Percentiles rank a stretch among this genome's conserved stretches.
phyloP scores from a whole-genome alignment of 2,888 invertebrate genomes.

The Agriopis leucophaearia region DNA sequence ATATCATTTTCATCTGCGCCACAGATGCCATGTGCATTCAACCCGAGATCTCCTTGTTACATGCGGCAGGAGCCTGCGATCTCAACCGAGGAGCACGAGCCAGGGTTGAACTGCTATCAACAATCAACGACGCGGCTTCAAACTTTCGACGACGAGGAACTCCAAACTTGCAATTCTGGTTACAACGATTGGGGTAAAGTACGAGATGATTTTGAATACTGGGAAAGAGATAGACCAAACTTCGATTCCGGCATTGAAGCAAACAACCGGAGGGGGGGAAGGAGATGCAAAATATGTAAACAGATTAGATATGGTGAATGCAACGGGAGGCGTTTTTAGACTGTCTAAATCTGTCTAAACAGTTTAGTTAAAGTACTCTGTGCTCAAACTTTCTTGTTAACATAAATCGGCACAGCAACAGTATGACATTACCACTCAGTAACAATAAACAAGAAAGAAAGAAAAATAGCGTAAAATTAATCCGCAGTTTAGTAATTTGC shows the following conservation, averaged over 20 bases:
- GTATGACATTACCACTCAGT: too few species aligned
- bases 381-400: neutral
- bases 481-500: neutral
- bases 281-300: conserved; percentile 4
- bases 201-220: neutral
- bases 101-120: conserved; percentile 6
- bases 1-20: neutral
- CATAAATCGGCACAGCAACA: neutral
- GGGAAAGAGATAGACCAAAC: conserved; percentile 5
- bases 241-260: neutral
- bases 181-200: conserved; percentile 8
- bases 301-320: neutral
- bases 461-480: too few species aligned
- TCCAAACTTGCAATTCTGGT: conserved; percentile 10
- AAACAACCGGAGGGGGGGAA: neutral
- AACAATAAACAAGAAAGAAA: too few species aligned
- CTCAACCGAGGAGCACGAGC: conserved; percentile 18
- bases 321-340: neutral
- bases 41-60: conserved; percentile 14
- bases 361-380: neutral
- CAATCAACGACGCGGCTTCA: conserved; percentile 24
- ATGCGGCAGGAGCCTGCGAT: conserved; percentile 12
- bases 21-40: conserved; percentile 17
- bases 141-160: conserved; percentile 29
- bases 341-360: neutral